Evolutionary conservation across 1,140 invertebrate genomes (phyloP).

Genomic region (Danaus melanippus): DNA sequence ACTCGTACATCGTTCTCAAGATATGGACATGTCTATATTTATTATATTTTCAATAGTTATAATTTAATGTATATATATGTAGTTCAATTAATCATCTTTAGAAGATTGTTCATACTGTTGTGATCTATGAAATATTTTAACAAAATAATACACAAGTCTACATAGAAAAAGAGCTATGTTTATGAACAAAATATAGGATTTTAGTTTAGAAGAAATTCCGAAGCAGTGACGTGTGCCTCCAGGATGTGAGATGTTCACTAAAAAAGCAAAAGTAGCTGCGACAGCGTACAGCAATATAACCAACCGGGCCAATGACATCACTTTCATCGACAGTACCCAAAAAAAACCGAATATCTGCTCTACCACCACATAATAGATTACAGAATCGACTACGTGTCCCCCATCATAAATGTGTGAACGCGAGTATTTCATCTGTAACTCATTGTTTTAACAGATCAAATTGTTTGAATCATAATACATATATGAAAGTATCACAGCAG

Average conservation of each 20-base stretch:
- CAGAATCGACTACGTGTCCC: slow-evolving; percentile 13
- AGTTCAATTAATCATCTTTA: no score
- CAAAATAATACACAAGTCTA: no score
- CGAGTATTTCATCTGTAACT: slow-evolving; percentile 32
- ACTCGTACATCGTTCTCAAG: background rate
- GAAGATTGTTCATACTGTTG: no score
- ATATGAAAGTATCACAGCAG: slow-evolving; percentile 2
- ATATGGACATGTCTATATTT: background rate
- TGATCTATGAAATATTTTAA: no score
- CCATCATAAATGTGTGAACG: slow-evolving; percentile 18
- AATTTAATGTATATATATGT: no score
- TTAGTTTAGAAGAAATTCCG: slow-evolving; percentile 42
- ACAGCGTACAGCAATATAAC: slow-evolving; percentile 46
- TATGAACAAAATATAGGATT: no score
- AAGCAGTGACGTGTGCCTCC: slow-evolving; percentile 45
- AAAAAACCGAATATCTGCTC: slow-evolving; percentile 22
- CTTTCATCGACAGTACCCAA: slow-evolving; percentile 30
- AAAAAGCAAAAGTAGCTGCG: slow-evolving; percentile 61
- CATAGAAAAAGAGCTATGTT: no score
- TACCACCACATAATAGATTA: slow-evolving; percentile 24
- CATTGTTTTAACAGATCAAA: slow-evolving; percentile 22
- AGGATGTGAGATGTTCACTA: slow-evolving; percentile 51
- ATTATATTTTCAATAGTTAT: background rate
- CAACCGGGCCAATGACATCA: slow-evolving; percentile 54
- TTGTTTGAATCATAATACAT: slow-evolving; percentile 16